Conservation (phyloP, 2,113 vertebrate species). For the Gorsachius goisagi region DNA sequence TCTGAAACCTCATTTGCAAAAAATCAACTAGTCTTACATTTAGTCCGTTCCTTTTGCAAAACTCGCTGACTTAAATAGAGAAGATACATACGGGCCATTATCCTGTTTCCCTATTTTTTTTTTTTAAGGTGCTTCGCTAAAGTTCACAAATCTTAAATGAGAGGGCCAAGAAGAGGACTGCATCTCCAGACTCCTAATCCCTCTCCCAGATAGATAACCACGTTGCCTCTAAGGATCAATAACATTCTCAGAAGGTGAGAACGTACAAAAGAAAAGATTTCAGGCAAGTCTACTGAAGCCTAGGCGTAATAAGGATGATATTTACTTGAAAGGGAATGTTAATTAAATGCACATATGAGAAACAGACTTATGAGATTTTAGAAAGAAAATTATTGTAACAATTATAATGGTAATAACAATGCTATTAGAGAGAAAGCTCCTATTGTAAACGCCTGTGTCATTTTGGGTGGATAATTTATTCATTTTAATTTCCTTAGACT, state of each 20-base stretch:
- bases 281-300: neutral
- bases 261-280: neutral
- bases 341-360: neutral
- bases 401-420: conserved; percentile 29
- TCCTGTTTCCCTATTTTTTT: neutral
- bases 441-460: neutral
- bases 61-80: neutral
- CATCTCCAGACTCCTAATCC: neutral
- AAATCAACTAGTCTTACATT: neutral
- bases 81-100: neutral
- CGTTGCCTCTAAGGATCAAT: neutral
- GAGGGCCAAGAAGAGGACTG: neutral
- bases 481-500: conserved; percentile 55
- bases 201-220: neutral
- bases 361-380: neutral
- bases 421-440: conserved; percentile 23
- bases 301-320: neutral
- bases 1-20: neutral
- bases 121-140: neutral
- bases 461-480: conserved; percentile 48
- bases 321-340: neutral
- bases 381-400: conserved; percentile 31
- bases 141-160: neutral
- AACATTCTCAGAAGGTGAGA: neutral
- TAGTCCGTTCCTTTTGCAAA: neutral